phyloP scores from a whole-genome alignment of 2,797 vertebrate genomes.

The Enteromius afrohamiltoni region DNA sequence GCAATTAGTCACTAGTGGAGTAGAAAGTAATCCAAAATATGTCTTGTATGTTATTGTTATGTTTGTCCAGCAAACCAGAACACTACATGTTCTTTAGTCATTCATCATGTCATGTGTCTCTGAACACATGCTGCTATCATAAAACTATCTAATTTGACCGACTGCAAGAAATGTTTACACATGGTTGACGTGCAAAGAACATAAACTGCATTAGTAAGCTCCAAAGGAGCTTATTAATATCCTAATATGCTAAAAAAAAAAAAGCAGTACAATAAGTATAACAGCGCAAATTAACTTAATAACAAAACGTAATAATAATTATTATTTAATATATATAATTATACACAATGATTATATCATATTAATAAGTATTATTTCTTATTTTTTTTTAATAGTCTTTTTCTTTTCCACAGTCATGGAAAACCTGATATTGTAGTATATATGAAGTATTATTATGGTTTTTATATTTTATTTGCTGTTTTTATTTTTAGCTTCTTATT shows the following conservation, averaged over 20 bases:
- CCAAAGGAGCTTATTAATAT: neutral
- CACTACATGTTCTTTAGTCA: neutral
- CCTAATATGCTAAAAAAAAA: neutral
- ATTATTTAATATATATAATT: too few species aligned
- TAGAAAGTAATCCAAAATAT: neutral
- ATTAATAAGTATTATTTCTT: neutral
- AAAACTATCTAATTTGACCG: neutral
- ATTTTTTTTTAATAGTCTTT: too few species aligned
- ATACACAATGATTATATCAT: too few species aligned
- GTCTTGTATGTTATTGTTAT: neutral
- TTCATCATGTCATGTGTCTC: neutral
- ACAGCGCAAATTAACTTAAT: neutral
- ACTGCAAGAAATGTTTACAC: neutral
- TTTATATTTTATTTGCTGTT: neutral
- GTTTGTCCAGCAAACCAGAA: slow-evolving; percentile 16
- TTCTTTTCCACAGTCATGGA: neutral
- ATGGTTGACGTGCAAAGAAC: neutral
- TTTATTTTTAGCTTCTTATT: neutral
- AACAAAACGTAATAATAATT: neutral
- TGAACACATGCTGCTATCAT: neutral
- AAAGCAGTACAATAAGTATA: neutral
- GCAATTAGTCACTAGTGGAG: slow-evolving; percentile 3
- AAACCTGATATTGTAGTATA: neutral
- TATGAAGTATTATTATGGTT: neutral
- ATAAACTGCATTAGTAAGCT: neutral